These are phyloP conservation scores for Didymodactylos carnosus DNA, from an alignment of 2,888 invertebrate genomes.

Conservation along the genomic window DNA sequence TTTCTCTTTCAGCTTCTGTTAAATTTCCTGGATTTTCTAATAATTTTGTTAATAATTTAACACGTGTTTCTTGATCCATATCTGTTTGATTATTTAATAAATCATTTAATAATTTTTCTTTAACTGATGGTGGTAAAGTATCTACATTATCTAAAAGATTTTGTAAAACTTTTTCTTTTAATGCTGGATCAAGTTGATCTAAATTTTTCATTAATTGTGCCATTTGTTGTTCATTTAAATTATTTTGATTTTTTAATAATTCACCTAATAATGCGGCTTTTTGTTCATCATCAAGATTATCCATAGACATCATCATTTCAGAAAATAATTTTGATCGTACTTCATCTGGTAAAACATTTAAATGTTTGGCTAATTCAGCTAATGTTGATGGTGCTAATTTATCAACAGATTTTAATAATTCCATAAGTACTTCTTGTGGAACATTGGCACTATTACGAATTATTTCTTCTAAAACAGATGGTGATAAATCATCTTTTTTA, in stretches of 20 bases:
- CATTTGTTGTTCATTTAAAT: neutral
- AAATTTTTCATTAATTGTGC: neutral
- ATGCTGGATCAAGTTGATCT: neutral
- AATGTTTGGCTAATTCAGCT: neutral
- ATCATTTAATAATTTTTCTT: neutral
- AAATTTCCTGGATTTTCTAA: neutral
- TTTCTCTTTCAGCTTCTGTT: neutral
- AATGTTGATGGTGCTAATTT: neutral
- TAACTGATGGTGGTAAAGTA: neutral
- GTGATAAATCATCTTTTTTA: neutral
- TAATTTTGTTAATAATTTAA: neutral
- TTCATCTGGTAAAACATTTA: neutral
- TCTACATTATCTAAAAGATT: neutral
- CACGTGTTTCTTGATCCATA: neutral
- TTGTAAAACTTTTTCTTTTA: neutral
- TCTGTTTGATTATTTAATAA: neutral
- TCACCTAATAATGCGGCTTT: constrained; percentile 44
- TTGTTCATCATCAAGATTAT: neutral
- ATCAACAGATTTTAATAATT: neutral
- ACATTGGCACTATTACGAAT: neutral
- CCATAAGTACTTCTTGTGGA: neutral
- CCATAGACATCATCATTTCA: neutral
- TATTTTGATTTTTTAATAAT: constrained; percentile 50
- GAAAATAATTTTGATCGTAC: neutral
- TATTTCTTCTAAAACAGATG: neutral